Conservation (phyloP, 2,888 invertebrate species). For the Drosophila falleni region DNA sequence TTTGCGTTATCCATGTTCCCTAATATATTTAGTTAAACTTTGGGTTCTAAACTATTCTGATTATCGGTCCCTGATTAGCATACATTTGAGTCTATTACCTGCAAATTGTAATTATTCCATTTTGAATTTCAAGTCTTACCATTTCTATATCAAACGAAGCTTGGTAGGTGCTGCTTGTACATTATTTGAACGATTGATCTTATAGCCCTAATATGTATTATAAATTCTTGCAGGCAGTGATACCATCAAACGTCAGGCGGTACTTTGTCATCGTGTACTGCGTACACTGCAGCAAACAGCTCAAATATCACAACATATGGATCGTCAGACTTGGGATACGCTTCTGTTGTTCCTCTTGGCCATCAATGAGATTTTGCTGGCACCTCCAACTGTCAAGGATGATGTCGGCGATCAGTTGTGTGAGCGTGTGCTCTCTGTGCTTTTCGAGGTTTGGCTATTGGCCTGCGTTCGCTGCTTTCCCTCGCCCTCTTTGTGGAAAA, state of each 20-base stretch:
- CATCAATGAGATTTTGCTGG: slow-evolving; percentile 95
- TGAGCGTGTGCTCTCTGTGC: slow-evolving; percentile 95
- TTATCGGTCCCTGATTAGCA: neutral
- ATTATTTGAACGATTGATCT: neutral
- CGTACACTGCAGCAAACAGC: slow-evolving; percentile 93
- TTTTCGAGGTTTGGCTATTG: slow-evolving; percentile 92
- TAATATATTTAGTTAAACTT: too few relatives aligned
- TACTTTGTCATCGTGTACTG: slow-evolving; percentile 95
- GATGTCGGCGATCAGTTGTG: slow-evolving; percentile 98
- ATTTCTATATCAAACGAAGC: slow-evolving; percentile 92
- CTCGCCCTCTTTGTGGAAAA: slow-evolving; percentile 97
- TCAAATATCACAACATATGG: slow-evolving; percentile 90
- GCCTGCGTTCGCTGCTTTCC: slow-evolving; percentile 93
- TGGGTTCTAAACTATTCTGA: neutral
- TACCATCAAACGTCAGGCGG: slow-evolving; percentile 96
- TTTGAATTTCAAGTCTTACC: slow-evolving; percentile 92
- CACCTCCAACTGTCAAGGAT: slow-evolving; percentile 97
- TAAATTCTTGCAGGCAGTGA: slow-evolving; percentile 89
- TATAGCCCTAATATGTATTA: neutral
- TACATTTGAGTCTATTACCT: neutral
- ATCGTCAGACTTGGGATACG: slow-evolving; percentile 96
- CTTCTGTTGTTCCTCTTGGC: slow-evolving; percentile 94
- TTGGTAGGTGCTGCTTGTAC: slow-evolving; percentile 88
- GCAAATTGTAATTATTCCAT: slow-evolving; percentile 42
- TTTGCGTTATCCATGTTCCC: too few relatives aligned